A percentile compares a stretch with the other conserved stretches of the same genome.
Evolutionary conservation across 1,140 invertebrate genomes (phyloP).

Genomic region (Drosophila malerkotliana): DNA sequence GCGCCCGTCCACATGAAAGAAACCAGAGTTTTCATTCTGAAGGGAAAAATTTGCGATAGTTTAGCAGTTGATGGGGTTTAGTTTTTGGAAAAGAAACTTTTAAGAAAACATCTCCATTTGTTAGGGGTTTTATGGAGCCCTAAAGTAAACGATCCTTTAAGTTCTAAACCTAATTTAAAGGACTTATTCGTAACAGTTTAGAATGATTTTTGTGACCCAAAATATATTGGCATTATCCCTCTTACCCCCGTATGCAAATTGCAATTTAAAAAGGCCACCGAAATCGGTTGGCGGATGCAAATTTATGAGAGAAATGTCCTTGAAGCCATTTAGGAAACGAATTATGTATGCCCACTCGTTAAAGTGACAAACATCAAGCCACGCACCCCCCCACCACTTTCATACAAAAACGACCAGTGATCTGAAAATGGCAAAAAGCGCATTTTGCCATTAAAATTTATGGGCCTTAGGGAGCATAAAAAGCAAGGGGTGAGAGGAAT

Average conservation of each 20-base stretch:
- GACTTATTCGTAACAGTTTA: neutral
- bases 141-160: constrained; percentile 2
- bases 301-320: constrained; percentile 56
- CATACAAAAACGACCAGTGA: constrained; percentile 15
- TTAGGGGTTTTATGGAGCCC: constrained; percentile 3
- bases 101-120: constrained; percentile 28
- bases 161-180: neutral
- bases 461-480: constrained; percentile 32
- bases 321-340: constrained; percentile 71
- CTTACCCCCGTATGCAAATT: constrained; percentile 31
- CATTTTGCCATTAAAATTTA: constrained; percentile 81
- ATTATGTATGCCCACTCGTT: constrained; percentile 81
- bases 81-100: constrained; percentile 27
- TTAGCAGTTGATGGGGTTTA: neutral
- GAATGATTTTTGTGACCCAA: neutral
- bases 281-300: constrained; percentile 43
- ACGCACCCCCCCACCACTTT: neutral
- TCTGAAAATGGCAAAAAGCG: constrained; percentile 59
- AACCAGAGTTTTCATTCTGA: constrained; percentile 8
- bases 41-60: constrained; percentile 9
- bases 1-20: constrained; percentile 12
- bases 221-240: neutral
- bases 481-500: constrained; percentile 15
- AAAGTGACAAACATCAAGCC: constrained; percentile 55
- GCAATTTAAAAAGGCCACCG: constrained; percentile 55